Evolutionary conservation across 2,888 invertebrate genomes (phyloP), one percentile per base, ranked within the genome.

Genomic region (Cheilosia scutellata): DNA sequence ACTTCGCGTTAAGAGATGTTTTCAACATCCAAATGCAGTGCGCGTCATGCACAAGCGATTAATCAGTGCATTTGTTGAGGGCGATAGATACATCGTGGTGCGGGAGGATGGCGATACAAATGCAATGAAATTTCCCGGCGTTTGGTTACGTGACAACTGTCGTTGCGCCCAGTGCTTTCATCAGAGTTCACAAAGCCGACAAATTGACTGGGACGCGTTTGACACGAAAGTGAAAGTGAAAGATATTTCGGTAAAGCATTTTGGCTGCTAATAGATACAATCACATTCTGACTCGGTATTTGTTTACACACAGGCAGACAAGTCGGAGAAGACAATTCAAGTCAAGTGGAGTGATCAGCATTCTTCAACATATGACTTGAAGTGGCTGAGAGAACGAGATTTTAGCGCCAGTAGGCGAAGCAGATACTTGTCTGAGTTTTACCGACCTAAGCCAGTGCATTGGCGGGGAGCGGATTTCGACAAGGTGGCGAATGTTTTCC

Each of bases 101-200:
- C 86, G 83, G 57, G 55, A 57, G 25, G 58, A 76, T n/a, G 83
- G 80, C 33, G 88, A 88, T 25, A 65, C 47, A 53, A 65, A 65
- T 47, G 65, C 75, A 20, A 76, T 84, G 84, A 84, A 71, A 80
- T 84, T 84, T 71, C 95, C 96, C 0, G 93, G 93, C 87, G 93
- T 95, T 47, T 96, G 95, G 95, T 91, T 96, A 40, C 91, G 96
- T 88, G 96, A 96, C 90, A 95, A 95, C 90, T 96, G 96, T 88
- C 95, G 94, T 84, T 96, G 96, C 89, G 91, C 93, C 47, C 89
- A 93, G 80, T 96, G 95, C 89, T 95, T 94, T 90, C 95, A 95
- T 88, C 88, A 89, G 29, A 91, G 93, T 5, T 94, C 95, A 1
- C 93, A 93, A 89, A 94, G 94, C 78, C 91, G 96, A 42, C 94